Base-by-base conservation (phyloP, 2,888 invertebrate species). In the Kryphioiulus occultus region DNA sequence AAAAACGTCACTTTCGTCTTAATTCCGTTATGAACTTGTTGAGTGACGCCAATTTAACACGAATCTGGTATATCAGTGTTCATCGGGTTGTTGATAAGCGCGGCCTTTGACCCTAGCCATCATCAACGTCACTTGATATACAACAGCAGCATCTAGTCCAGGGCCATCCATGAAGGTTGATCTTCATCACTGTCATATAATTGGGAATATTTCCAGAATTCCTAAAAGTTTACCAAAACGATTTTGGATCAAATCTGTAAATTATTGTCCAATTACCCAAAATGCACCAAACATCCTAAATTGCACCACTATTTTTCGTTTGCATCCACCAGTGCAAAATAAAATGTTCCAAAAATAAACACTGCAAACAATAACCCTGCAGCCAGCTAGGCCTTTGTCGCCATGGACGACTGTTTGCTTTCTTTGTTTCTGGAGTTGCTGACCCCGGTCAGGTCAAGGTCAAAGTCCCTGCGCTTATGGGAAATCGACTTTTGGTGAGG, bases 401-500 rank as follows among this genome's bases (percentile, higher is more conserved):
- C 68, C 68, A 22, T 10, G 12, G 68, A 68, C 68, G 68, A 26
- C 68, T 68, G 68, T 68, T 68, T 68, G 68, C 22, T 26, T 68
- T 22, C 68, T 26, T 68, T 68, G 68, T 68, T 68, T 68, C 68
- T 68, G 68, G 68, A 68, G 68, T 68, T 68, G 68, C 22, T 26
- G 22, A 68, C 68, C 68, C 68, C 68, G 68, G 22, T 26, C 26
- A 22, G 68, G 68, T 68, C 68, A 68, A 68, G 22, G 68, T 68
- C 68, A 68, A 68, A 68, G 68, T 68, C 68, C 68, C 68, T 68
- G 35, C 35, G 35, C 35, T 35, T 35, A 35, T 35, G 35, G 35
- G 35, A 35, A 35, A 35, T 35, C 35, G 35, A 35, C 35, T 35
- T 2, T 2, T 35, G 35, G 35, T 4, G 35, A 35, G 35, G 35